Conservation (phyloP, 2,797 vertebrate species). For the Fringilla coelebs region DNA sequence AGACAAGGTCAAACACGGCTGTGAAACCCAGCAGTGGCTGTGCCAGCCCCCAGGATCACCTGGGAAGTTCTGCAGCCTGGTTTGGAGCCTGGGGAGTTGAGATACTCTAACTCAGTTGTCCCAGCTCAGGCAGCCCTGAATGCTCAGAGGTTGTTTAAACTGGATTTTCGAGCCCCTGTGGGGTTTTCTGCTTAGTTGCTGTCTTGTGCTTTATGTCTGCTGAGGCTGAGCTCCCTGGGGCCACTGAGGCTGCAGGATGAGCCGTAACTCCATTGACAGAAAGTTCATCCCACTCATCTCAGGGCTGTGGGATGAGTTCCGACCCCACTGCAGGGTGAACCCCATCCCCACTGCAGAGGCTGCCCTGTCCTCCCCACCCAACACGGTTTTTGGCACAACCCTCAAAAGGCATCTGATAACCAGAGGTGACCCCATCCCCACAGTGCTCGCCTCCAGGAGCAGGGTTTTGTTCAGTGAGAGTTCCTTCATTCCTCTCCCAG, state of each 20-base stretch:
- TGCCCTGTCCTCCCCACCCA: background rate
- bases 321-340: background rate
- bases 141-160: background rate
- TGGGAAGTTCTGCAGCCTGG: background rate
- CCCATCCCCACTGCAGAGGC: background rate
- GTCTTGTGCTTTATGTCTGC: background rate
- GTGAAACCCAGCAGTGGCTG: background rate
- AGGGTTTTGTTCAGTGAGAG: background rate
- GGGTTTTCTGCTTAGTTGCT: background rate
- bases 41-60: background rate
- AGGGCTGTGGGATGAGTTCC: background rate
- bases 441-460: rapidly evolving
- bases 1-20: rapidly evolving
- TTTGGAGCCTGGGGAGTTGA: background rate
- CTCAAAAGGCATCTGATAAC: background rate
- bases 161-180: background rate
- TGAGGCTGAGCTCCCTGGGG: background rate
- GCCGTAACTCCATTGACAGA: background rate
- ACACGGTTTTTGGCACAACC: background rate
- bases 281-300: background rate
- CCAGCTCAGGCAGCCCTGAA: rapidly evolving
- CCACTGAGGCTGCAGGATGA: rapidly evolving
- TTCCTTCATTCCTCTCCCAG: background rate
- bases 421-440: background rate
- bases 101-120: rapidly evolving